These are phyloP conservation scores for Condylura cristata DNA, from an alignment of 2,113 vertebrate species.

Conservation along the genomic window DNA sequence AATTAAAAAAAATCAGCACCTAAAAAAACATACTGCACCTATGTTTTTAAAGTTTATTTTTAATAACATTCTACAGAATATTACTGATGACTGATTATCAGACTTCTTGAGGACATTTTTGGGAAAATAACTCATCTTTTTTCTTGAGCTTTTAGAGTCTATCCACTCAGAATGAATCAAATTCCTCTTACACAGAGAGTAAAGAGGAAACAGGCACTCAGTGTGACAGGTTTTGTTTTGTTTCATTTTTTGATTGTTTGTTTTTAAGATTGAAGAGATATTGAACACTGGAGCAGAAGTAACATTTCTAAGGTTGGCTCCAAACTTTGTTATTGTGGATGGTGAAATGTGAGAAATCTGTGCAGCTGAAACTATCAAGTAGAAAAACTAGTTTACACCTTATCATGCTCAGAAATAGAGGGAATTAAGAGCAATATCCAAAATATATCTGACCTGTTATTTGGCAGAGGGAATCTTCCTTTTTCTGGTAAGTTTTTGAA, in stretches of 20 bases:
- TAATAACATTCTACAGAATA: neutral
- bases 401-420: neutral
- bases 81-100: neutral
- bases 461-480: neutral
- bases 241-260: neutral
- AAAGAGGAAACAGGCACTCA: neutral
- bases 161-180: neutral
- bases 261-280: neutral
- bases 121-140: neutral
- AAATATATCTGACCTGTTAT: neutral
- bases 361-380: neutral
- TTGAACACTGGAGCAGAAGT: neutral
- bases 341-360: neutral
- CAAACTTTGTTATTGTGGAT: neutral
- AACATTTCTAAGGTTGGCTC: neutral
- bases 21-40: neutral
- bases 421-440: neutral
- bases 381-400: neutral
- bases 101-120: neutral
- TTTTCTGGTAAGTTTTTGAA: neutral
- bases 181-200: neutral
- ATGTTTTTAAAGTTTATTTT: neutral
- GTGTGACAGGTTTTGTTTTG: neutral
- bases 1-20: neutral
- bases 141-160: neutral